phyloP scores from a whole-genome alignment of 2,888 invertebrate genomes.

The Aethes cnicana region DNA sequence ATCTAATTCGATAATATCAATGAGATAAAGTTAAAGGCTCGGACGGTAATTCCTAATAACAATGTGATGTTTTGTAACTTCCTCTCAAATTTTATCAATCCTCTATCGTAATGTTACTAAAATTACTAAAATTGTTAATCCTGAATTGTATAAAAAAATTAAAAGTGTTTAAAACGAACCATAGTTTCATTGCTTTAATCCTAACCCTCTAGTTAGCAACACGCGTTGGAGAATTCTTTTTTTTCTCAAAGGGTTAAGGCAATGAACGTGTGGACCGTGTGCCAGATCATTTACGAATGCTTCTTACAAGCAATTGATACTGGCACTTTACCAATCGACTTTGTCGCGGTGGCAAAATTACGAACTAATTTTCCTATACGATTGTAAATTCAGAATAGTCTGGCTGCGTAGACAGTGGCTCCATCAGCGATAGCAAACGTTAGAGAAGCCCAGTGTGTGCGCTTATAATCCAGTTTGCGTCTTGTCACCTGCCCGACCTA shows the following conservation, averaged over 20 bases:
- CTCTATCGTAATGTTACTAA: too few species aligned
- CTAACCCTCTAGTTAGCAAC: slow-evolving; percentile 46
- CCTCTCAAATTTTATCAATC: too few species aligned
- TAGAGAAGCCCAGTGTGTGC: slow-evolving; percentile 32
- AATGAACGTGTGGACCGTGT: slow-evolving; percentile 61
- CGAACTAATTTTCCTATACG: slow-evolving; percentile 11
- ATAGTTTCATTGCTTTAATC: slow-evolving; percentile 80
- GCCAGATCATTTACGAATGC: slow-evolving; percentile 30
- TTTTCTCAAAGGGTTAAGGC: slow-evolving; percentile 67
- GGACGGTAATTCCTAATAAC: slow-evolving; percentile 5
- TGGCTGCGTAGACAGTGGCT: slow-evolving; percentile 17
- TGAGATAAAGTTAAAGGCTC: background rate
- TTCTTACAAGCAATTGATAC: slow-evolving; percentile 15
- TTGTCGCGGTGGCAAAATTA: slow-evolving; percentile 1
- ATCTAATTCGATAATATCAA: background rate
- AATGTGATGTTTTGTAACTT: slow-evolving; percentile 33
- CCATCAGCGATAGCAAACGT: background rate
- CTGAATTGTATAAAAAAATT: slow-evolving; percentile 49
- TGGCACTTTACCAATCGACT: slow-evolving; percentile 9
- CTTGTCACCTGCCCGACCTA: slow-evolving; percentile 39
- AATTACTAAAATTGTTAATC: slow-evolving; percentile 40
- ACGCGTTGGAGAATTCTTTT: slow-evolving; percentile 31
- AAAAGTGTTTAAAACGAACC: slow-evolving; percentile 53
- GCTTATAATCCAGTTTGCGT: slow-evolving; percentile 36
- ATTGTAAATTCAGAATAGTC: background rate